Evolutionary conservation across 2,113 vertebrate species (phyloP).

Genomic region (Larimichthys polyactis): DNA sequence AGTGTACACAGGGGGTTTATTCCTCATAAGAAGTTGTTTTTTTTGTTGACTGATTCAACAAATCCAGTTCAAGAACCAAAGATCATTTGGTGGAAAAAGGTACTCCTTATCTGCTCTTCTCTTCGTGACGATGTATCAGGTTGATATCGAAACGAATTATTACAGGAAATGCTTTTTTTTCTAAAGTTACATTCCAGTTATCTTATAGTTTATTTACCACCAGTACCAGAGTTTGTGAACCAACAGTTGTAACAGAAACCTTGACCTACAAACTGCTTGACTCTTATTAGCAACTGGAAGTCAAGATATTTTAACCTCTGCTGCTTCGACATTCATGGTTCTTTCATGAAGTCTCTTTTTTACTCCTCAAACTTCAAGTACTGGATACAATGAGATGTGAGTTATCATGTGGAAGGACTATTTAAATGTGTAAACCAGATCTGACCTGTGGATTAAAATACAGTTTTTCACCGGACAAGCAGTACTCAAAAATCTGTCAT

Average conservation of each 20-base stretch:
- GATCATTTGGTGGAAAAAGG: too few relatives aligned
- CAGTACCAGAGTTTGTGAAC: too few relatives aligned
- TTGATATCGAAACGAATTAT: too few relatives aligned
- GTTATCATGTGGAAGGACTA: background rate
- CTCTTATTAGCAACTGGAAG: background rate
- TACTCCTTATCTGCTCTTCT: too few relatives aligned
- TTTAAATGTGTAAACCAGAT: background rate
- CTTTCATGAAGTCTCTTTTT: background rate
- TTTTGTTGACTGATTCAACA: too few relatives aligned
- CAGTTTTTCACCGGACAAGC: background rate
- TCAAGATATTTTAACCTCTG: background rate
- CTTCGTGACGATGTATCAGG: too few relatives aligned
- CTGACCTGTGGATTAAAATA: background rate
- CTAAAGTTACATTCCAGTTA: too few relatives aligned
- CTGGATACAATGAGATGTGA: background rate
- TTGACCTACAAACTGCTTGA: background rate
- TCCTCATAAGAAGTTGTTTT: too few relatives aligned
- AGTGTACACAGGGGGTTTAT: too few relatives aligned
- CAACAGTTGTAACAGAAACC: background rate
- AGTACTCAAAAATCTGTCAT: background rate
- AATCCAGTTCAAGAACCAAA: too few relatives aligned
- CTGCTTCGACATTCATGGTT: background rate
- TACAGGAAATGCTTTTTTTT: too few relatives aligned
- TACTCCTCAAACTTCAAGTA: background rate
- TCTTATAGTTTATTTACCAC: too few relatives aligned